A percentile compares a stretch with the other conserved stretches of the same genome.
Conservation (phyloP, 2,888 invertebrate genomes). For the Hydriomena furcata region DNA sequence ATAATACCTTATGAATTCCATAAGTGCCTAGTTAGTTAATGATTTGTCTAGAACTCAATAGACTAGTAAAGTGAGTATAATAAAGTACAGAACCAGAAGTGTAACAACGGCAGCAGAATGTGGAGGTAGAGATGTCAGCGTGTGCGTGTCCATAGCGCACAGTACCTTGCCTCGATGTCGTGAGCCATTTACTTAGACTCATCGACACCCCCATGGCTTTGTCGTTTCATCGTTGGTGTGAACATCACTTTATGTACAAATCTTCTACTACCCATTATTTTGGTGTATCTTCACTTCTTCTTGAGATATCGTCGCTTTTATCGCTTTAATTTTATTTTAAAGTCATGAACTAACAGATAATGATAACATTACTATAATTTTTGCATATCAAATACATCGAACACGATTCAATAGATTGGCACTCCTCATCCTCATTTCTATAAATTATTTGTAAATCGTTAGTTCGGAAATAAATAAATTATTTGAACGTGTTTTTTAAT, state of each 20-base stretch:
- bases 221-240: slow-evolving; percentile 76
- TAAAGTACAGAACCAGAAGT: neutral
- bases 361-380: slow-evolving; percentile 56
- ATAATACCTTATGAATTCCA: neutral
- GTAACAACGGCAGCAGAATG: slow-evolving; percentile 46
- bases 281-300: slow-evolving; percentile 66
- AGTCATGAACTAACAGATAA: slow-evolving; percentile 67
- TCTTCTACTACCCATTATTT: slow-evolving; percentile 49
- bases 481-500: slow-evolving; percentile 41
- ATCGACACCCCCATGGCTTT: slow-evolving; percentile 76
- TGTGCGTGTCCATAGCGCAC: slow-evolving; percentile 60
- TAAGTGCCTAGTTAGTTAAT: slow-evolving; percentile 1
- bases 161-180: slow-evolving; percentile 64
- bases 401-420: slow-evolving; percentile 63
- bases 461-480: slow-evolving; percentile 32
- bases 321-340: slow-evolving; percentile 47
- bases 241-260: slow-evolving; percentile 46
- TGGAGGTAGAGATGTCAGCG: slow-evolving; percentile 58
- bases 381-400: slow-evolving; percentile 58
- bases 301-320: slow-evolving; percentile 55
- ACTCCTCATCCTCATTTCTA: slow-evolving; percentile 55
- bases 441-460: slow-evolving; percentile 27
- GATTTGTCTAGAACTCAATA: neutral
- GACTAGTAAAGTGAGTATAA: slow-evolving; percentile 12
- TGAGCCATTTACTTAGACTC: slow-evolving; percentile 74